Base-by-base conservation (phyloP, 2,888 invertebrate species). In the Drosophila merina region DNA sequence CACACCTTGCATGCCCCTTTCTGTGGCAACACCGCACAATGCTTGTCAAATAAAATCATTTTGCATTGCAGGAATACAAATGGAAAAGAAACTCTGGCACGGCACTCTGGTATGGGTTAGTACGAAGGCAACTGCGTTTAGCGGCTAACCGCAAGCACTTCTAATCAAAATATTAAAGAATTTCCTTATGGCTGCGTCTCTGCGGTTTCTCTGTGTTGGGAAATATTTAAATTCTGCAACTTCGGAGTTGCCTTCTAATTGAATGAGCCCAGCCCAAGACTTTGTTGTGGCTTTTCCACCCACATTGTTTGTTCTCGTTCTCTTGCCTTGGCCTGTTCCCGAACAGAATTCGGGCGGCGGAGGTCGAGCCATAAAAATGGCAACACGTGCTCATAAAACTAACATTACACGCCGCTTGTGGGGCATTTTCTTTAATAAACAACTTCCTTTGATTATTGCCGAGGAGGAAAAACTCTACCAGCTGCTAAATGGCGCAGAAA, bases 91-190 rank as follows among this genome's bases (percentile, higher is more conserved):
- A 1, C 9, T n/a, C 2, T 20, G 3, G 36, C 25, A 10, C 5
- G 36, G 33, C 4, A 33, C 33, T 33, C 4, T 36, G 36, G 36
- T 2, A n/a, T 6, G 36, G 28, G n/a, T 12, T 48, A 14, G 38
- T 5, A n/a, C 42, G 44, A 42, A 36, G 44, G 14, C 47, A 26
- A 60, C 67, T 72, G 58, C 70, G 60, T 74, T 77, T 77, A 77
- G 79, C 70, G 75, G 73, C 68, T 59, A 75, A 77, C 77, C 79
- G 75, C 79, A 77, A 72, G 72, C 77, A 77, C 77, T 79, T 79
- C 75, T 79, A 77, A 79, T 77, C 79, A 77, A 77, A 77, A 77
- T 77, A 77, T 77, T 77, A 77, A 75, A 77, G 77, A 74, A 77
- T 77, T 77, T 74, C 71, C 51, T 69, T 71, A 71, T 63, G 63